phyloP scores from a whole-genome alignment of 1,140 invertebrate genomes.

The Telenomus remus region DNA sequence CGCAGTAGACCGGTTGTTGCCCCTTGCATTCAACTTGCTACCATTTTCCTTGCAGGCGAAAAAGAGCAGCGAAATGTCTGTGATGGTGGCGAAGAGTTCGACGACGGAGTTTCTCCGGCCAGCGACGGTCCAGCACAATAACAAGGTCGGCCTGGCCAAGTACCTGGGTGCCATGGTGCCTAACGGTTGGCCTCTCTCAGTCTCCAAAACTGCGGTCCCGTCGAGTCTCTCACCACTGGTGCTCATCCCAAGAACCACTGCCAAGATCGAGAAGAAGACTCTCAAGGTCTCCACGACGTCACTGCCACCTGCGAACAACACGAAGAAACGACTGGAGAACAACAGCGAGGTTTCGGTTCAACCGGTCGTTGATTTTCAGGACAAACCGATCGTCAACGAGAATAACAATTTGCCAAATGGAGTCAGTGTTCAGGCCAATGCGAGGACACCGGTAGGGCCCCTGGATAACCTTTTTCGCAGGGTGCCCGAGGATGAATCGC shows the following conservation, averaged over 20 bases:
- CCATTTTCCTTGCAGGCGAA: conserved; percentile 47
- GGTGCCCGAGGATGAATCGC: conserved; percentile 40
- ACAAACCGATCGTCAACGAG: conserved; percentile 57
- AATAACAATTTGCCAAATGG: conserved; percentile 68
- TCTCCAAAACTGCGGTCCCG: conserved; percentile 35
- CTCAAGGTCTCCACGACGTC: conserved; percentile 61
- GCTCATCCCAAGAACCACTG: conserved; percentile 59
- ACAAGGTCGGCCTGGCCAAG: conserved; percentile 70
- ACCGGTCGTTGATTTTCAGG: not conserved
- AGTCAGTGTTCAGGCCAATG: conserved; percentile 2
- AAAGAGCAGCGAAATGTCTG: conserved; percentile 69
- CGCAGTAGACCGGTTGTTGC: conserved; percentile 39
- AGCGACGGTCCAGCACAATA: conserved; percentile 69
- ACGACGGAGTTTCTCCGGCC: conserved; percentile 70
- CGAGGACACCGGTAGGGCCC: conserved; percentile 30
- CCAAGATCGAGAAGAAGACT: conserved; percentile 67
- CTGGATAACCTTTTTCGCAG: conserved; percentile 60
- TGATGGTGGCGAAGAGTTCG: conserved; percentile 68
- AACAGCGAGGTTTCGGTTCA: conserved; percentile 65
- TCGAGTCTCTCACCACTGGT: conserved; percentile 60
- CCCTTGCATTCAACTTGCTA: conserved; percentile 20
- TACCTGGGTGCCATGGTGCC: conserved; percentile 62
- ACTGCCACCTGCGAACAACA: conserved; percentile 63
- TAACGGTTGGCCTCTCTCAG: conserved; percentile 65
- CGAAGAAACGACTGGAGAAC: conserved; percentile 32